Conservation (phyloP, 2,113 vertebrate species). For the Antechinus flavipes region DNA sequence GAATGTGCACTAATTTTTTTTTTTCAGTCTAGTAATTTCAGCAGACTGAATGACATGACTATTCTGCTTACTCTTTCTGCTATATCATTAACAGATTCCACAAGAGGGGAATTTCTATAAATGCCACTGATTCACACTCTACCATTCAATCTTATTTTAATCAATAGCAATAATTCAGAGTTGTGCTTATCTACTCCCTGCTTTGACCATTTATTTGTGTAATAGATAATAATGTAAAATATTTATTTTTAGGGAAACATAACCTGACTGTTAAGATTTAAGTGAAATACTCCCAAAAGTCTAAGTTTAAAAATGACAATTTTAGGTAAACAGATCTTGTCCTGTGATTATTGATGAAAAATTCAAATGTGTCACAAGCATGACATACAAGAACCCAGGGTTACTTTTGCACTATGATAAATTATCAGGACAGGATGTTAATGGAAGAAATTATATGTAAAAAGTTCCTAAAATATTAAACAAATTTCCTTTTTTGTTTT, state of each 20-base stretch:
- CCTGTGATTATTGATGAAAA: background rate
- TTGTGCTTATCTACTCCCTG: constrained; percentile 5
- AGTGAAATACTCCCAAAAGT: background rate
- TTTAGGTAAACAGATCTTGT: background rate
- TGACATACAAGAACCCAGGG: background rate
- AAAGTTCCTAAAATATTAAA: background rate
- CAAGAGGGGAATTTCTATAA: constrained; percentile 45
- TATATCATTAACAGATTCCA: constrained; percentile 5
- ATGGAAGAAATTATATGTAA: background rate
- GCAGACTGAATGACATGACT: constrained; percentile 49
- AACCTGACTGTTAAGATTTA: background rate
- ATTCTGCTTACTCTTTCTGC: constrained; percentile 17
- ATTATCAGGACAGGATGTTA: background rate
- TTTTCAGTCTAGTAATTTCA: background rate
- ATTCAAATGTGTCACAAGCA: background rate
- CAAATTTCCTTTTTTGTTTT: background rate
- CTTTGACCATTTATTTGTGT: background rate
- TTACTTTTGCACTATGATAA: background rate
- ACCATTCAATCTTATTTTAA: constrained; percentile 28
- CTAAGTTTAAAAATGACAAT: background rate
- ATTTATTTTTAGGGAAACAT: background rate
- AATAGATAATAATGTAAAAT: background rate
- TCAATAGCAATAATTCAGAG: constrained; percentile 30
- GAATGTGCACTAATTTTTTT: constrained; percentile 2
- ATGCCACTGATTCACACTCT: background rate